These are phyloP conservation scores for Dolichotis patagonum DNA, from an alignment of 2,113 vertebrate genomes.

Conservation along the genomic window DNA sequence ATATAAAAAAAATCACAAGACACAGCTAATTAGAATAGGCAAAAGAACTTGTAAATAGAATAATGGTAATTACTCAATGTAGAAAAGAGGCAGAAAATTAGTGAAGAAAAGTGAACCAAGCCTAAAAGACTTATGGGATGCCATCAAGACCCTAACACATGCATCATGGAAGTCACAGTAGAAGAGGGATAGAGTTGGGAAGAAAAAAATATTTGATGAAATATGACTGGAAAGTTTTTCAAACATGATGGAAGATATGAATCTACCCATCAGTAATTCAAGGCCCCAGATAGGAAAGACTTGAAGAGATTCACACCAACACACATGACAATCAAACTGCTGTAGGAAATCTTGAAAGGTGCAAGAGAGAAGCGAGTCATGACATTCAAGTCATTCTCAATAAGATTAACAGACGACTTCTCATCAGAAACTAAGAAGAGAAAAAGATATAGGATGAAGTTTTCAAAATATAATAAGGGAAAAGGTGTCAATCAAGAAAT, in stretches of 20 bases:
- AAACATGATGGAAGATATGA: constrained; percentile 13
- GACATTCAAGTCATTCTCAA: not conserved
- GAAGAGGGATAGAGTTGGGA: not conserved
- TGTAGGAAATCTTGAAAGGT: not conserved
- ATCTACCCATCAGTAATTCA: not conserved
- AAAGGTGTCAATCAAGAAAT: not conserved
- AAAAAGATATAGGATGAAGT: not conserved
- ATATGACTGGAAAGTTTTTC: not conserved
- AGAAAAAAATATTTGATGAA: not conserved
- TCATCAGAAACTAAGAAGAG: not conserved
- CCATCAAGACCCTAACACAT: not conserved
- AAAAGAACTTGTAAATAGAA: not conserved
- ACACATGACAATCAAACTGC: not conserved
- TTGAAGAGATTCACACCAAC: not conserved
- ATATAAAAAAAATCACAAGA: not conserved
- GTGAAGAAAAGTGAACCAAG: not conserved
- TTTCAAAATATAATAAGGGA: not conserved
- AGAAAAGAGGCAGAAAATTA: not conserved
- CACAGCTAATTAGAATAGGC: not conserved
- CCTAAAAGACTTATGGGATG: not conserved
- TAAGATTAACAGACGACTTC: not conserved
- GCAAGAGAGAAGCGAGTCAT: not conserved
- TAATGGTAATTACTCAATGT: not conserved
- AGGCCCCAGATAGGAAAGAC: not conserved
- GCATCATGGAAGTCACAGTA: not conserved